Evolutionary conservation across 35 echinoderm and acorn worm species (phyloP), one percentile per base, ranked within the genome.

Genomic region (Nesometra sesokonis): DNA sequence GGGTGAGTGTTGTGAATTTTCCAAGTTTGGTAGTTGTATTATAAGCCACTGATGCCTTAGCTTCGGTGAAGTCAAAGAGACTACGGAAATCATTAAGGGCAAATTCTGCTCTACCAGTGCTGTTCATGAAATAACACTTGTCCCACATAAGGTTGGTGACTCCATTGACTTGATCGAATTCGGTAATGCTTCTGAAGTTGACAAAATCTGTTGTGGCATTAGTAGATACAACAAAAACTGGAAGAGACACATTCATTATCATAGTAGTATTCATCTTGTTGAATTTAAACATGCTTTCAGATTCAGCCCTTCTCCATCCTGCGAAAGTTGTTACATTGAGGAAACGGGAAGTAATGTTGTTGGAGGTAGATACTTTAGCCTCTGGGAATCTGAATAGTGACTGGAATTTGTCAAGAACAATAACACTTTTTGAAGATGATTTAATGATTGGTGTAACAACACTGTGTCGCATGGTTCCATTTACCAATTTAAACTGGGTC

Each of bases 141-240:
- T 52, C 31, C 33, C 57, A 40, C n/a, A 89, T 34, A 31, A 57
- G n/a, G 52, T 83, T 89, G 80, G 82, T 77, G 76, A 30, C 38
- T 76, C 88, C 88, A 85, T 35, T 47, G 77, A 90, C 43, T 32
- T 37, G 85, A 29, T 90, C 88, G 34, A 90, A 90, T 35, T 90
- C 32, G 34, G 85, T 43, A 27, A 88, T 19, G 77, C 78, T 78
- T 34, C 77, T 37, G 82, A 93, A 93, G 39, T 83, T 82, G 80
- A 76, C 76, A 19, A 89, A 82, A 67, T 39, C 46, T 35, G 79
- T 47, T 27, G 32, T 47, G 46, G 87, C 67, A 40, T 81, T 33
- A 30, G 78, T 81, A 37, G 87, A 29, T 19, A 82, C 78, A 47
- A 83, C 57, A 27, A 81, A 32, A 3, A 89, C n/a, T 8, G 30